Base-by-base conservation (phyloP, 1,140 invertebrate species). In the Brachionus rubens region DNA sequence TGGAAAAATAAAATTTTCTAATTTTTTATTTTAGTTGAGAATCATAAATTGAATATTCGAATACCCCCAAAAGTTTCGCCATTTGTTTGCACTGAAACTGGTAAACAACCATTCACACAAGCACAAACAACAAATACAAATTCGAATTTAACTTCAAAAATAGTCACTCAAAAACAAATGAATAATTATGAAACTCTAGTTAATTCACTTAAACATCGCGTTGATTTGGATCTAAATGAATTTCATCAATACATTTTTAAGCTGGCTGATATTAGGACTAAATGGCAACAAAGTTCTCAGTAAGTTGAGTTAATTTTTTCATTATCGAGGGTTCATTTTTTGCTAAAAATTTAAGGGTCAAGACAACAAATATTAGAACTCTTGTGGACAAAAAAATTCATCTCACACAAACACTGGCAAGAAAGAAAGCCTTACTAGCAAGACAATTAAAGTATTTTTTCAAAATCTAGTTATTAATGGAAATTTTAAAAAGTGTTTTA, bases 261-360 rank as follows among this genome's bases (percentile, higher is more conserved):
- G 36, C 30, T 59, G 33, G 16, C 36, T 16, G 54, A 59, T 6
- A 59, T 33, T 16, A 59, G 54, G 36, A 59, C 54, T 16, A 59
- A 59, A 21, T 59, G 54, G 54, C 54, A 59, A 59, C 54, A 59
- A 36, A 59, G 9, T 59, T 28, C 54, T 59, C 30, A 33, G 54
- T 59, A 59, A 59, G 54, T 59, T n/a, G 9, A n/a, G 1, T 28
- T 36, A 36, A 59, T 16, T 33, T n/a, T 59, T 59, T 59, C 10
- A 26, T 24, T 24, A 19, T 28, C 16, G 26, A 54, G 50, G 26
- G 14, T 14, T 10, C 21, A 54, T 12, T 24, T 30, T 54, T 54
- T 4, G 12, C 26, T 26, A 24, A 24, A 26, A 24, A 24, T 54
- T 54, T 24, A 24, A 65, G 59, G n/a, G 16, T 26, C 19, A 65